Evolutionary conservation across 2,888 invertebrate genomes (phyloP).

Genomic region (Philhelius pedissequus): DNA sequence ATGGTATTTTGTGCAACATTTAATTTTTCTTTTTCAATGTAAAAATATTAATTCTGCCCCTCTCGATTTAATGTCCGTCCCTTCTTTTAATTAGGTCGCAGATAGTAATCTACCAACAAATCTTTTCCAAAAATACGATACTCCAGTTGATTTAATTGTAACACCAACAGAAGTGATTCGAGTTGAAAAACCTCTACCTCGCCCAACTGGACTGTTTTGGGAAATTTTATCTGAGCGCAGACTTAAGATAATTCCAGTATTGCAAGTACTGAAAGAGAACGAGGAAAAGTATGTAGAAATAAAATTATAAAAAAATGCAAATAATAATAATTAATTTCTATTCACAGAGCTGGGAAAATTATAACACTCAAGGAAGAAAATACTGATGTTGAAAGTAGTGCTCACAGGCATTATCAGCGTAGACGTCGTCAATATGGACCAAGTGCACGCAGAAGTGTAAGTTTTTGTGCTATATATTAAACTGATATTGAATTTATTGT

Average conservation of each 20-base stretch:
- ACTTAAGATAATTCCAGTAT: constrained; percentile 85
- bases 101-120: constrained; percentile 86
- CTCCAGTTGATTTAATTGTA: constrained; percentile 91
- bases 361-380: constrained; percentile 85
- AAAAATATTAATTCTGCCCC: constrained; percentile 53
- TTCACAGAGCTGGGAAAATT: constrained; percentile 81
- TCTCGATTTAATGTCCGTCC: constrained; percentile 59
- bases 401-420: constrained; percentile 77
- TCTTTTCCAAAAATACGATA: constrained; percentile 88
- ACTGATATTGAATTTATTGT: background rate
- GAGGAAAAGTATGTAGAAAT: constrained; percentile 82
- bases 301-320: background rate
- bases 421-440: constrained; percentile 75
- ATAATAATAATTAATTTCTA: background rate
- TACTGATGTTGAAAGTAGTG: constrained; percentile 84
- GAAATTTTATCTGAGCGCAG: constrained; percentile 86
- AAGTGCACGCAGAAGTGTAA: constrained; percentile 63
- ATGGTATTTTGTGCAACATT: constrained; percentile 46
- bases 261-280: constrained; percentile 84
- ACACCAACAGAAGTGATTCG: constrained; percentile 89
- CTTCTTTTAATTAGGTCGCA: constrained; percentile 80
- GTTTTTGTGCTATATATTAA: background rate
- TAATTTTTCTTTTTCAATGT: constrained; percentile 26
- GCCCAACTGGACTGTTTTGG: constrained; percentile 90
- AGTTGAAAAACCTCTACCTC: constrained; percentile 81